Conservation (phyloP, 2,113 vertebrate genomes). For the Lasiurus cinereus region DNA sequence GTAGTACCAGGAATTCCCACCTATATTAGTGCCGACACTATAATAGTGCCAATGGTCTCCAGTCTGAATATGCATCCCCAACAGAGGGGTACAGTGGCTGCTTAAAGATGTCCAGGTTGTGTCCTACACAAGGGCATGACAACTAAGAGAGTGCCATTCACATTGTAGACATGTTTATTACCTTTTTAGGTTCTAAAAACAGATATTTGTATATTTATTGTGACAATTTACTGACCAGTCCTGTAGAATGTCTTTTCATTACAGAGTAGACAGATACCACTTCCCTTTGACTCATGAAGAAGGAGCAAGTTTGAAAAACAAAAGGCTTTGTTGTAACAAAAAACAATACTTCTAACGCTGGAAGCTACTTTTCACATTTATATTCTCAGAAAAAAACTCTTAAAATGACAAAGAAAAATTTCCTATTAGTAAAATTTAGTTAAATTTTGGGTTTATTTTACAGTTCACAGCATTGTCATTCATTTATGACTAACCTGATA, state of each 20-base stretch:
- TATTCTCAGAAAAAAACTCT: constrained; percentile 39
- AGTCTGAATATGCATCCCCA: neutral
- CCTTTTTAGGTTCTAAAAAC: neutral
- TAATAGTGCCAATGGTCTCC: neutral
- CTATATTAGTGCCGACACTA: neutral
- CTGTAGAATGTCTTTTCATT: neutral
- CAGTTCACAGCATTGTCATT: neutral
- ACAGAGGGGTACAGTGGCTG: accelerated
- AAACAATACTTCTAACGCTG: neutral
- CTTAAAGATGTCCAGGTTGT: neutral
- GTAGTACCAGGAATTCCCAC: neutral
- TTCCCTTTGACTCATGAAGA: constrained; percentile 24
- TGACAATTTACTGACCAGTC: neutral
- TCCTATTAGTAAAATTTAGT: neutral
- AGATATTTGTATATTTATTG: neutral
- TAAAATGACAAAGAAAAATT: constrained; percentile 12
- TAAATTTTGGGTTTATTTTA: constrained; percentile 5
- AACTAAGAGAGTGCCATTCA: neutral
- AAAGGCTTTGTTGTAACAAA: neutral
- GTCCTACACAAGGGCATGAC: neutral
- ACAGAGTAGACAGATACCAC: neutral
- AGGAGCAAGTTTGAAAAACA: neutral
- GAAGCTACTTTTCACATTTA: neutral
- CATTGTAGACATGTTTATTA: neutral
- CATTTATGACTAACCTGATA: constrained; percentile 16